Evolutionary conservation across 2,113 vertebrate species (phyloP).

Genomic region (Heterochromis multidens): DNA sequence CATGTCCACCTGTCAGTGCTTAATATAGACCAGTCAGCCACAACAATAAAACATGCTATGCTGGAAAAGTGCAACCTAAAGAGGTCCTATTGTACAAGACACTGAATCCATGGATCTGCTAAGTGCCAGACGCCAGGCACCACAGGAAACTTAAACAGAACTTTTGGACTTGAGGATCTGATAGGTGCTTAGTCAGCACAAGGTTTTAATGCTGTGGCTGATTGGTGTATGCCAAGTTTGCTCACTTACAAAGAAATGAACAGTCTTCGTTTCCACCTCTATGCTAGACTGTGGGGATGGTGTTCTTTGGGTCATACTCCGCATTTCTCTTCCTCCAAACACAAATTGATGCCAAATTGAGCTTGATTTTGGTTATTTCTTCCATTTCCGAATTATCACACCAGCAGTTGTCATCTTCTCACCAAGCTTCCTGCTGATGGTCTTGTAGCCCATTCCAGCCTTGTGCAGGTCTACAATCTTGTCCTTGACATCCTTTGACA

Average conservation of each 20-base stretch:
- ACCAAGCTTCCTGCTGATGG: not conserved
- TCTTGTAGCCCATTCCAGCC: not conserved
- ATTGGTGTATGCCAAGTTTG: too few species aligned
- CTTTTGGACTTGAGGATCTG: too few species aligned
- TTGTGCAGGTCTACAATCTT: not conserved
- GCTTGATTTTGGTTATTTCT: not conserved
- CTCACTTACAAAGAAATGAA: too few species aligned
- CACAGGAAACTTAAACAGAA: too few species aligned
- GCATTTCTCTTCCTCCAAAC: too few species aligned
- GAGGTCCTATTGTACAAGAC: not conserved
- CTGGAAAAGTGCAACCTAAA: not conserved
- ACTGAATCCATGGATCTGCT: not conserved
- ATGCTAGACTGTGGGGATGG: too few species aligned
- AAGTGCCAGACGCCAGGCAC: not conserved
- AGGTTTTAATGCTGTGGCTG: too few species aligned
- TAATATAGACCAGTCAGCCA: not conserved
- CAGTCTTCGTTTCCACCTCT: too few species aligned
- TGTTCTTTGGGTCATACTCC: too few species aligned
- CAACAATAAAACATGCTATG: not conserved
- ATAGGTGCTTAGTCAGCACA: too few species aligned
- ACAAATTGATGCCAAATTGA: too few species aligned
- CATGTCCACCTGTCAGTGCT: rapidly evolving
- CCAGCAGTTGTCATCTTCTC: not conserved
- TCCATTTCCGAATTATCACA: not conserved
- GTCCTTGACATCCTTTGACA: too few species aligned